These are phyloP conservation scores for Zophobas morio DNA, from an alignment of 1,140 invertebrate species.

Conservation along the genomic window DNA sequence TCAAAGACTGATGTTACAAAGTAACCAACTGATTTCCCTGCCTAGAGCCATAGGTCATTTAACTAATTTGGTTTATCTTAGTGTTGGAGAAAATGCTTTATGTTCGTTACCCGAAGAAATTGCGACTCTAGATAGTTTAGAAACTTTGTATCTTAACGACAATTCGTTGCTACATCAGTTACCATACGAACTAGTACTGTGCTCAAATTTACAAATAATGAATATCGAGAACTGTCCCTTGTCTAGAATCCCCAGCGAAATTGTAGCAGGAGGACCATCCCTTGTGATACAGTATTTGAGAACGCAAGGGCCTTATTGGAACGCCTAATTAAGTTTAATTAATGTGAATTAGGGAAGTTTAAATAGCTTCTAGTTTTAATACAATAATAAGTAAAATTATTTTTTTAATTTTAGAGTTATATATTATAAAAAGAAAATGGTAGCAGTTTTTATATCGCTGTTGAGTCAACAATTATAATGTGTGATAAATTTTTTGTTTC, in stretches of 20 bases:
- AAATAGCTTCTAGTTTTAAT: too few species aligned
- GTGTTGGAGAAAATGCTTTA: constrained; percentile 98
- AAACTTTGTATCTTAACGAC: constrained; percentile 98
- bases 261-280: constrained; percentile 95
- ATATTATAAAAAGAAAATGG: too few species aligned
- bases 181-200: constrained; percentile 97
- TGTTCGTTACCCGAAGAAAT: constrained; percentile 97
- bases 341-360: too few species aligned
- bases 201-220: constrained; percentile 98
- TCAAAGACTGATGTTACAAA: constrained; percentile 93
- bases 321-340: constrained; percentile 81
- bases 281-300: constrained; percentile 98
- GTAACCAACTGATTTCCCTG: constrained; percentile 92
- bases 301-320: constrained; percentile 97
- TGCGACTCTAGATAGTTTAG: constrained; percentile 96
- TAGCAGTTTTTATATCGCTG: too few species aligned
- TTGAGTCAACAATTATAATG: too few species aligned
- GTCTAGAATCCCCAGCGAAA: constrained; percentile 96
- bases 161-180: constrained; percentile 97
- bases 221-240: constrained; percentile 99
- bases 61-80: constrained; percentile 92
- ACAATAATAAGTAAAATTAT: too few species aligned
- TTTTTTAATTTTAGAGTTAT: too few species aligned
- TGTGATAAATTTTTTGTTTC: too few species aligned
- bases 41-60: constrained; percentile 96